Conservation (phyloP, 2,797 vertebrate genomes). For the Fratercula arctica region DNA sequence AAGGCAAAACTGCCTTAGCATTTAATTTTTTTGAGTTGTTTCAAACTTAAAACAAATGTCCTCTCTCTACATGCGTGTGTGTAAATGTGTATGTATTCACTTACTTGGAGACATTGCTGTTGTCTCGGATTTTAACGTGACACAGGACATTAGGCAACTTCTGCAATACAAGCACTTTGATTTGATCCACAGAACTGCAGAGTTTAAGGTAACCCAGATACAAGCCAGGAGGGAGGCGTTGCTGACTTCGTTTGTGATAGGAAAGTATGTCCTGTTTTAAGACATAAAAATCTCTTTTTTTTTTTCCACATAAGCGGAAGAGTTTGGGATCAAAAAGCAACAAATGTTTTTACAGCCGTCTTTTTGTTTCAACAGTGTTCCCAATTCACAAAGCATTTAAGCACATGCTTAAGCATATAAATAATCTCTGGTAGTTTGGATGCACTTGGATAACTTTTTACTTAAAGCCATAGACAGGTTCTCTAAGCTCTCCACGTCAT, state of each 20-base stretch:
- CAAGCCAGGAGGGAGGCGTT: slow-evolving; percentile 87
- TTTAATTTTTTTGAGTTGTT: background rate
- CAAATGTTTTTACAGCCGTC: background rate
- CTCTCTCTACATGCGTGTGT: background rate
- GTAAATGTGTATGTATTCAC: background rate
- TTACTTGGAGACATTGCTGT: slow-evolving; percentile 88
- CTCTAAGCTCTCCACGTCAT: background rate
- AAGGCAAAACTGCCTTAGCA: background rate
- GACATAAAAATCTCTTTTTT: background rate
- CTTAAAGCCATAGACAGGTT: background rate
- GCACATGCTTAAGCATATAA: background rate
- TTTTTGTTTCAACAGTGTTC: background rate
- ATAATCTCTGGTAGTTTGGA: background rate
- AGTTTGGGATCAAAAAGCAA: slow-evolving; percentile 26
- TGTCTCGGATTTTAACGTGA: slow-evolving; percentile 90
- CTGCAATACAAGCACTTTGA: slow-evolving; percentile 93
- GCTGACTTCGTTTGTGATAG: slow-evolving; percentile 90
- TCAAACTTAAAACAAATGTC: background rate
- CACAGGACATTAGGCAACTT: slow-evolving; percentile 91
- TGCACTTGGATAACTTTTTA: background rate
- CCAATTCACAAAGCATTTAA: background rate
- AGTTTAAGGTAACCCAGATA: slow-evolving; percentile 97
- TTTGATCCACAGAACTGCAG: slow-evolving; percentile 98
- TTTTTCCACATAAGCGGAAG: background rate
- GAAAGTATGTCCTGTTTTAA: slow-evolving; percentile 87